Conservation (phyloP, 1,140 invertebrate species). For the Drosophila tristis region DNA sequence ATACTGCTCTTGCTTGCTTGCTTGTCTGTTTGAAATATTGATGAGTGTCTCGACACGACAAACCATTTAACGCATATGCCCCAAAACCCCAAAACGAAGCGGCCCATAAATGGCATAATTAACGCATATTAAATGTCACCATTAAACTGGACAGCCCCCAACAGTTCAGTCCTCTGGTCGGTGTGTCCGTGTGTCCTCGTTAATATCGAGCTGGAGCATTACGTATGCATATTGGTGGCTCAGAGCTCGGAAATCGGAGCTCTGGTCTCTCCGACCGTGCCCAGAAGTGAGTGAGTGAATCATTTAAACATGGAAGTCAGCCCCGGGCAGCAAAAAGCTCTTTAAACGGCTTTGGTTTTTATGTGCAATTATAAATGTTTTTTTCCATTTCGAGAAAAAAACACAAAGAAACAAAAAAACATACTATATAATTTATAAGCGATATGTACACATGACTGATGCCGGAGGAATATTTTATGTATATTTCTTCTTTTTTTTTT, state of each 20-base stretch:
- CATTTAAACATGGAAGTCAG: constrained; percentile 46
- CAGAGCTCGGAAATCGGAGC: constrained; percentile 2
- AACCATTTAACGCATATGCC: constrained; percentile 66
- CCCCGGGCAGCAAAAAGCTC: constrained; percentile 7
- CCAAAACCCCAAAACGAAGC: constrained; percentile 28
- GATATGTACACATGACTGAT: constrained; percentile 25
- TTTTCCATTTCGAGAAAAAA: constrained; percentile 34
- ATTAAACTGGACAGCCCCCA: constrained; percentile 61
- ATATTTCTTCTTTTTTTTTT: constrained; percentile 19
- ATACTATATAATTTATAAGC: constrained; percentile 36
- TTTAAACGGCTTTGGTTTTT: constrained; percentile 52
- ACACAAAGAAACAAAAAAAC: constrained; percentile 5
- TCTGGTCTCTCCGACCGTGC: not conserved
- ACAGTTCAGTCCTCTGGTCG: constrained; percentile 2
- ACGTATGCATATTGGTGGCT: constrained; percentile 51
- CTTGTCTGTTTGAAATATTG: constrained; percentile 61
- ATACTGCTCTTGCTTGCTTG: not conserved
- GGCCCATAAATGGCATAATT: constrained; percentile 76
- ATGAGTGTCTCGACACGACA: constrained; percentile 70
- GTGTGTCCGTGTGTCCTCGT: constrained; percentile 33
- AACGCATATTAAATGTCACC: constrained; percentile 78
- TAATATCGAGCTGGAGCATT: constrained; percentile 62
- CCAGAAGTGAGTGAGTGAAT: constrained; percentile 35
- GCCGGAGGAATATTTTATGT: constrained; percentile 37
- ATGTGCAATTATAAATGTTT: constrained; percentile 62